phyloP scores from a whole-genome alignment of 2,113 vertebrate genomes.

The Miniopterus natalensis region DNA sequence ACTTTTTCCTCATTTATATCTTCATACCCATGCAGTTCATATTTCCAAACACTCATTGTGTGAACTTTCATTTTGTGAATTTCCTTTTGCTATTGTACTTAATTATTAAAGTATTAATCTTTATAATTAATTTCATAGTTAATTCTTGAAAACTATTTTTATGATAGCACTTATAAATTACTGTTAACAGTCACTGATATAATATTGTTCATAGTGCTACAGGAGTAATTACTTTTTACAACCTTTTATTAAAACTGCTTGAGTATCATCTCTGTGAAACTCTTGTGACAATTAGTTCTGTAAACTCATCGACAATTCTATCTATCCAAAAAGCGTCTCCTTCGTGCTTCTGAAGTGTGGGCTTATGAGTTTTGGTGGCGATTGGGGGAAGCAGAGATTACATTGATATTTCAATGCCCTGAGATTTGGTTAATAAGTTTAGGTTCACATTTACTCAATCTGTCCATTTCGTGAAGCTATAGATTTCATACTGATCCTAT shows the following conservation, averaged over 20 bases:
- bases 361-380: not conserved
- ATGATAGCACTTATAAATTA: not conserved
- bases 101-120: not conserved
- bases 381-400: not conserved
- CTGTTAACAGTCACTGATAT: not conserved
- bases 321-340: not conserved
- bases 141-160: not conserved
- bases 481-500: not conserved
- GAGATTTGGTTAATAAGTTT: not conserved
- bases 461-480: not conserved
- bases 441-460: not conserved
- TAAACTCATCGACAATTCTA: not conserved
- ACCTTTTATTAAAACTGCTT: not conserved
- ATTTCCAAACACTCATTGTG: not conserved
- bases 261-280: not conserved
- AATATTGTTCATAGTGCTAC: not conserved
- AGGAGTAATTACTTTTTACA: not conserved
- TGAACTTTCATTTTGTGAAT: not conserved
- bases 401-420: not conserved
- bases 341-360: not conserved
- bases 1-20: not conserved
- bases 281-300: constrained; percentile 4
- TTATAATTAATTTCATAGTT: not conserved
- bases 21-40: not conserved
- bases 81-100: not conserved